A percentile compares a stretch with the other conserved stretches of the same genome.
phyloP scores from a whole-genome alignment of 2,888 invertebrate species.

The Rutpela maculata region DNA sequence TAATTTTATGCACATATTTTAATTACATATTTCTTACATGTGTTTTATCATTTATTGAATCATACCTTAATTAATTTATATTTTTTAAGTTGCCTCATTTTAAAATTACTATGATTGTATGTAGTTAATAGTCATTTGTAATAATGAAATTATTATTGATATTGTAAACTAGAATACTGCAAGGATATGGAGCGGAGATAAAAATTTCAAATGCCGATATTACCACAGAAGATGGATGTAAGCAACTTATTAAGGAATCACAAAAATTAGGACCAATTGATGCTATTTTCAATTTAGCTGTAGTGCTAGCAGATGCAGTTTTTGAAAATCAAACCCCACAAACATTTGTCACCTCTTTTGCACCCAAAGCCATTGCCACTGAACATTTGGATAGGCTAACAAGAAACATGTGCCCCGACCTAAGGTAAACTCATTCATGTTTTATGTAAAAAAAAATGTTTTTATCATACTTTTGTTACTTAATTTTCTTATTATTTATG shows the following conservation, averaged over 20 bases:
- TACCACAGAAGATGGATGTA: constrained; percentile 82
- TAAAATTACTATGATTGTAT: no score
- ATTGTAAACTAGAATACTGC: constrained; percentile 79
- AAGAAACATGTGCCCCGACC: constrained; percentile 60
- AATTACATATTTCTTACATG: no score
- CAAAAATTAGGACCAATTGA: constrained; percentile 82
- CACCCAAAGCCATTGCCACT: constrained; percentile 89
- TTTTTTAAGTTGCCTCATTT: no score
- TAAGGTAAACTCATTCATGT: no score
- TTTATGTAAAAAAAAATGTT: no score
- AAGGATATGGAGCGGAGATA: constrained; percentile 81
- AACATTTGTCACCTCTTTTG: constrained; percentile 81
- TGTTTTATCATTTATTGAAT: no score
- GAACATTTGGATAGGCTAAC: constrained; percentile 81
- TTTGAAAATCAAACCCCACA: constrained; percentile 86
- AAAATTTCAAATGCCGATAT: constrained; percentile 84
- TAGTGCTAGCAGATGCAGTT: constrained; percentile 84
- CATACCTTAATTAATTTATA: no score
- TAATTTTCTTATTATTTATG: background rate
- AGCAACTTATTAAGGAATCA: constrained; percentile 81
- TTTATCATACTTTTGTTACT: constrained; percentile 1
- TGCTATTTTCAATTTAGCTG: constrained; percentile 93
- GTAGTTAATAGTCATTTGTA: no score
- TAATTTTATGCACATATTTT: no score
- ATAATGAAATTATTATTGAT: background rate